Evolutionary conservation across 1,140 invertebrate species (phyloP).

Genomic region (Zaprionus lachaisei): DNA sequence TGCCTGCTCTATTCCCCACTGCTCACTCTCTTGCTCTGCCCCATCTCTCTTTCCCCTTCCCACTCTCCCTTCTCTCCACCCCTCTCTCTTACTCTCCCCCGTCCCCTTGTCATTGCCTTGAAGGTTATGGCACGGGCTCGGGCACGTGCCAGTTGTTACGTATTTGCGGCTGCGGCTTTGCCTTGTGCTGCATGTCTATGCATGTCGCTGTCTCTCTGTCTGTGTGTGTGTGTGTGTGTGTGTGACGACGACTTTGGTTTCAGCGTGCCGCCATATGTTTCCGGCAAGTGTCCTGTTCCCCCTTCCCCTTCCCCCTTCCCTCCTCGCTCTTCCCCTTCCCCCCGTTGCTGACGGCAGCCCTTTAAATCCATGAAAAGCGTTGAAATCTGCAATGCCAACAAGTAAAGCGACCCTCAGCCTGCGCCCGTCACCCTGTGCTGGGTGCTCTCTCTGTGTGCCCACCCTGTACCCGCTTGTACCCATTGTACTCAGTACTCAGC

Average conservation of each 20-base stretch:
- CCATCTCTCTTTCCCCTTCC: not conserved
- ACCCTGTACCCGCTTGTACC: not conserved
- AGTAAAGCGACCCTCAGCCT: slow-evolving; percentile 41
- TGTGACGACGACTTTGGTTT: slow-evolving; percentile 69
- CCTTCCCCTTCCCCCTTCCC: not conserved
- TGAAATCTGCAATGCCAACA: slow-evolving; percentile 76
- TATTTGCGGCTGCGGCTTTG: slow-evolving; percentile 64
- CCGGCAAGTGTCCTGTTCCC: slow-evolving; percentile 72
- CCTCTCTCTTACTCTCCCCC: slow-evolving; percentile 26
- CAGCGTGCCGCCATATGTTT: slow-evolving; percentile 80
- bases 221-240: slow-evolving; percentile 36
- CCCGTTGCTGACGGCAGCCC: not conserved
- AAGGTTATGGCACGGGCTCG: slow-evolving; percentile 68
- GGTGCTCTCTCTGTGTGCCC: not conserved
- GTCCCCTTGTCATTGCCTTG: slow-evolving; percentile 41
- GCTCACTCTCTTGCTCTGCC: slow-evolving; percentile 27
- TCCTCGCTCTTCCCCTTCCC: not conserved
- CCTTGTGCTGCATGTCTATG: slow-evolving; percentile 28
- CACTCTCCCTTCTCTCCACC: slow-evolving; percentile 12
- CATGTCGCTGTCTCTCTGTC: slow-evolving; percentile 31
- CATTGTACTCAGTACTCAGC: not conserved
- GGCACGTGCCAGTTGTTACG: slow-evolving; percentile 68
- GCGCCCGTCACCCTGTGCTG: not conserved
- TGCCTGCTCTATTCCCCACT: not conserved
- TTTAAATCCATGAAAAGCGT: slow-evolving; percentile 69